These are phyloP conservation scores for Zaprionus lineosus DNA, from an alignment of 2,888 invertebrate species.

Conservation along the genomic window DNA sequence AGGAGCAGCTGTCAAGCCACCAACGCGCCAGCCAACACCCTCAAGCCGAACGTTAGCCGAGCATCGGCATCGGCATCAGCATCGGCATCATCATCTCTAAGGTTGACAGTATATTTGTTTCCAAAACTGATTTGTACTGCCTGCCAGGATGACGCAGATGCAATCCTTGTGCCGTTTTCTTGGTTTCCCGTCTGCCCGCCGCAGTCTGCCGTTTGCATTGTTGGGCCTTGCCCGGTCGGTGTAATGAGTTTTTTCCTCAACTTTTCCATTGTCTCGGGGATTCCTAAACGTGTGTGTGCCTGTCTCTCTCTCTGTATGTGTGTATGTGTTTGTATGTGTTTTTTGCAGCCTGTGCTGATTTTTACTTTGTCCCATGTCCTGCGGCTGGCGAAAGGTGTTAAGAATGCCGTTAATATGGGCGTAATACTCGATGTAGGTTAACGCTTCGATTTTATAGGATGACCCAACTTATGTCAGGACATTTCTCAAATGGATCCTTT, in stretches of 20 bases:
- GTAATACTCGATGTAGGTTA: conserved; percentile 35
- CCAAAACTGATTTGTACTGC: conserved; percentile 63
- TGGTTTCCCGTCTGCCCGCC: conserved; percentile 57
- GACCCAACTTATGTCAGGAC: too few relatives aligned
- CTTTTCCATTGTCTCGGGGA: conserved; percentile 50
- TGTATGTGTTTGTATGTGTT: conserved; percentile 14
- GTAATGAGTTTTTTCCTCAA: conserved; percentile 61
- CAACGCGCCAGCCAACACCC: conserved; percentile 74
- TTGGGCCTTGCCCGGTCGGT: conserved; percentile 63
- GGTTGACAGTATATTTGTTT: conserved; percentile 61
- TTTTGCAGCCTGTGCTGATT: conserved; percentile 41
- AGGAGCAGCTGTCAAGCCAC: conserved; percentile 76
- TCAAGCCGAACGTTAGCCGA: conserved; percentile 46
- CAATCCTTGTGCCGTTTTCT: conserved; percentile 47
- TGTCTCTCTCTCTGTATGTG: too few relatives aligned
- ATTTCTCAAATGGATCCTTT: too few relatives aligned
- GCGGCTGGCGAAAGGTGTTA: conserved; percentile 55
- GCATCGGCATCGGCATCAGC: conserved; percentile 14
- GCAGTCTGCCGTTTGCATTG: too few relatives aligned
- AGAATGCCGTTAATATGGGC: conserved; percentile 69
- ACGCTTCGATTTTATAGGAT: too few relatives aligned
- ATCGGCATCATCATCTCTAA: conserved; percentile 25
- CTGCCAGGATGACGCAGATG: conserved; percentile 56
- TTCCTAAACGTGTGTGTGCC: too few relatives aligned
- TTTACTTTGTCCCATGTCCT: conserved; percentile 13